Percentiles rank a stretch among this genome's conserved stretches.
Evolutionary conservation across 2,888 invertebrate genomes (phyloP).

Genomic region (Drosophila mayaguana): DNA sequence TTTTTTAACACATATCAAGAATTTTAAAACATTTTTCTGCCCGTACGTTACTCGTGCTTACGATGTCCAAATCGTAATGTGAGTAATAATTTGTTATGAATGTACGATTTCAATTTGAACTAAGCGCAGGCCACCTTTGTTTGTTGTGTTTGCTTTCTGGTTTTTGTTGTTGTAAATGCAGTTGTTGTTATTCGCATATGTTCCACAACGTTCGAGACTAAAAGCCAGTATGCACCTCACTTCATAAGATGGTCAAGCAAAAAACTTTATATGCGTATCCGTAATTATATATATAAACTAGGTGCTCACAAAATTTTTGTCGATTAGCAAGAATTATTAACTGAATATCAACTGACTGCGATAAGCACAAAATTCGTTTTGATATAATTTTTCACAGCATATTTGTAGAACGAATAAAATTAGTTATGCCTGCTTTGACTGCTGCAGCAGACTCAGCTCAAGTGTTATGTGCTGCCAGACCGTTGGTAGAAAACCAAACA

Average conservation of each 20-base stretch:
- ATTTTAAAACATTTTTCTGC: constrained; percentile 36
- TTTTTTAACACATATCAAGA: constrained; percentile 12
- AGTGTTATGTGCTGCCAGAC: constrained; percentile 8
- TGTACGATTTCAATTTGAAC: constrained; percentile 41
- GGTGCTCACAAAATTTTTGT: background rate
- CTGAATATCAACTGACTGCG: background rate
- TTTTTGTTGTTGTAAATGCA: constrained; percentile 33
- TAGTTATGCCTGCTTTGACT: background rate
- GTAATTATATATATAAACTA: background rate
- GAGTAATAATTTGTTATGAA: constrained; percentile 50
- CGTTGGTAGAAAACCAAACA: background rate
- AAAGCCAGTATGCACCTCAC: constrained; percentile 40
- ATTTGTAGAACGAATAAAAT: background rate
- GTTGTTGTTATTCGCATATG: constrained; percentile 31
- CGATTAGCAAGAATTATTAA: background rate
- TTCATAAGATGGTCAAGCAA: constrained; percentile 10
- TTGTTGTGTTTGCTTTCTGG: constrained; percentile 54
- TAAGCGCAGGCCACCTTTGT: constrained; percentile 67
- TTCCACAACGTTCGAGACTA: constrained; percentile 65
- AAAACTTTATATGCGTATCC: background rate
- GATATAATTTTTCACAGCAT: background rate
- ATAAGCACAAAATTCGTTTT: background rate
- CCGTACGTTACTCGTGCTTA: constrained; percentile 11
- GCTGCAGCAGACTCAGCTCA: constrained; percentile 5
- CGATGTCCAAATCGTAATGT: constrained; percentile 48